Percentiles rank a stretch among this genome's conserved stretches.
phyloP scores from a whole-genome alignment of 2,113 vertebrate species.

The Xenopus borealis region DNA sequence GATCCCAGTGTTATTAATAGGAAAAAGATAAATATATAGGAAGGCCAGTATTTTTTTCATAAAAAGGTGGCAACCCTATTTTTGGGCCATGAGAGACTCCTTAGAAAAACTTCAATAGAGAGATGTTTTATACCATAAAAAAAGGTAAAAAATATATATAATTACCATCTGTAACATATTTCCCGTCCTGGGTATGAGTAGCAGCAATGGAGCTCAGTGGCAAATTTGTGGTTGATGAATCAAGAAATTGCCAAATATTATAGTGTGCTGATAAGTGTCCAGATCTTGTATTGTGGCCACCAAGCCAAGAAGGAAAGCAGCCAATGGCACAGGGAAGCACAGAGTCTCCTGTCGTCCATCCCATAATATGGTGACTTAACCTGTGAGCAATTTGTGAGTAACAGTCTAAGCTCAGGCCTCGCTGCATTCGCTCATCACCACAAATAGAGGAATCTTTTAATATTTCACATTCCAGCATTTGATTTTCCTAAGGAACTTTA shows the following conservation, averaged over 20 bases:
- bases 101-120: no score
- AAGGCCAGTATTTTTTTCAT: no score
- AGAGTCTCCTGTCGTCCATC: background rate
- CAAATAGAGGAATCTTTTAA: background rate
- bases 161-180: conserved; percentile 9
- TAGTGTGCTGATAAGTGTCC: background rate
- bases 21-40: no score
- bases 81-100: no score
- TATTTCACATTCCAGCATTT: no score
- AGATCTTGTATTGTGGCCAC: background rate
- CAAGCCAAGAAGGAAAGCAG: background rate
- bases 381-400: background rate
- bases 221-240: conserved; percentile 34
- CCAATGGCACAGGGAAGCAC: background rate
- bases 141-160: background rate
- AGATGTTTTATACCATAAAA: no score
- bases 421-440: background rate
- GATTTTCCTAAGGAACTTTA: no score
- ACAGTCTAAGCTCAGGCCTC: background rate
- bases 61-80: no score
- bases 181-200: conserved; percentile 19
- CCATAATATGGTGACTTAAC: background rate
- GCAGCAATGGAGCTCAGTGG: conserved; percentile 19
- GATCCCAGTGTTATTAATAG: no score
- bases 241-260: conserved; percentile 13